These are phyloP conservation scores for Eupithecia inturbata DNA, from an alignment of 2,888 invertebrate species.

Conservation along the genomic window DNA sequence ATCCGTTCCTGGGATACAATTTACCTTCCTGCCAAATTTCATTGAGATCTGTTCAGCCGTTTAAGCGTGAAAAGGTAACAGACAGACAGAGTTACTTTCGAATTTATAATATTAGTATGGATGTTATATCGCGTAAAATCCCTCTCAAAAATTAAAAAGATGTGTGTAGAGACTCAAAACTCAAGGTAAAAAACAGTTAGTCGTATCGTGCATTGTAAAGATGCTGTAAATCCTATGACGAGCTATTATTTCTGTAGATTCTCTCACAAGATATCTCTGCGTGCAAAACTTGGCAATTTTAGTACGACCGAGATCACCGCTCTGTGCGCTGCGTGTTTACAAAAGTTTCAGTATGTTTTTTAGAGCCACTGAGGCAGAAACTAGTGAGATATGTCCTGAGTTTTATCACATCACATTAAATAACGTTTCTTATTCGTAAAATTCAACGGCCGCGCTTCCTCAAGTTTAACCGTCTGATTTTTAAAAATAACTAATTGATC, in stretches of 20 bases:
- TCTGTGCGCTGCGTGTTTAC: slow-evolving; percentile 5
- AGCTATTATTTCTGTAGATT: slow-evolving; percentile 29
- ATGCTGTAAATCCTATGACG: slow-evolving; percentile 16
- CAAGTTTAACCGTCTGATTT: background rate
- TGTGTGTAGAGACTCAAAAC: background rate
- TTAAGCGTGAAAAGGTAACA: too few species aligned
- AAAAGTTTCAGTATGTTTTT: background rate
- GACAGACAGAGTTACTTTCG: too few species aligned
- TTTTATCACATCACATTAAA: background rate
- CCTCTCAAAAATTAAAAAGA: background rate
- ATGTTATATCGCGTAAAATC: background rate
- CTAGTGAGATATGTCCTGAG: background rate
- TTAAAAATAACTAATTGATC: background rate
- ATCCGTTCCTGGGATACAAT: too few species aligned
- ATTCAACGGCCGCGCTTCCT: background rate
- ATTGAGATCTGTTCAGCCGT: too few species aligned
- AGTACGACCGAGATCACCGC: slow-evolving; percentile 12
- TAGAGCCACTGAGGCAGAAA: background rate
- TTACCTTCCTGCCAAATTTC: too few species aligned
- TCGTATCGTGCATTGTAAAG: slow-evolving; percentile 2
- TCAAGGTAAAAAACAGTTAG: background rate
- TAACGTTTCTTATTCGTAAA: background rate
- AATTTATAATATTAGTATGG: too few species aligned
- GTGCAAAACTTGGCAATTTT: slow-evolving; percentile 8
- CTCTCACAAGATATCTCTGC: slow-evolving; percentile 10